A percentile compares a stretch with the other conserved stretches of the same genome.
phyloP scores from a whole-genome alignment of 1,140 invertebrate genomes.

The Penaeus chinensis region DNA sequence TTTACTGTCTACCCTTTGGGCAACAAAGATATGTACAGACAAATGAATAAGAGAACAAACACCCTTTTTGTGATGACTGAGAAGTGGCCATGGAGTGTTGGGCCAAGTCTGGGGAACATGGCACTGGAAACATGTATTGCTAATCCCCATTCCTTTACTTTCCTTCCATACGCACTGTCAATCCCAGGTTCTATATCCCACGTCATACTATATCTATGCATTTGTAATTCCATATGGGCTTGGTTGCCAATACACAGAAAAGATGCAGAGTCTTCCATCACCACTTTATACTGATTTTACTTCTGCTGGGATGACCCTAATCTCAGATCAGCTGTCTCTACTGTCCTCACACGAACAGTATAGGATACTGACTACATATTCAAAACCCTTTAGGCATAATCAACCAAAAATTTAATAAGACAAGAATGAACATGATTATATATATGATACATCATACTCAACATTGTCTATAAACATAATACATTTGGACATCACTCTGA shows the following conservation, averaged over 20 bases:
- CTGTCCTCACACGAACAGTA: constrained; percentile 30
- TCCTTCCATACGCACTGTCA: too few relatives aligned
- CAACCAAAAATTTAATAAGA: constrained; percentile 42
- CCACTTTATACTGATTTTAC: constrained; percentile 3
- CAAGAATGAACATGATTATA: constrained; percentile 47
- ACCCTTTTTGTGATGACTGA: constrained; percentile 26
- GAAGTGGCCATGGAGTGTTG: too few relatives aligned
- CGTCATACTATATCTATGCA: too few relatives aligned
- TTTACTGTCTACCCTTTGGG: constrained; percentile 61
- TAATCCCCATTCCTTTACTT: too few relatives aligned
- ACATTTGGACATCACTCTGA: constrained; percentile 16
- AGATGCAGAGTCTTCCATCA: constrained; percentile 3
- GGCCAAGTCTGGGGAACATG: too few relatives aligned
- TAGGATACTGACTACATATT: background rate
- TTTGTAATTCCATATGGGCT: too few relatives aligned
- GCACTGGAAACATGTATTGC: too few relatives aligned
- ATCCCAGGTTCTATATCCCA: too few relatives aligned
- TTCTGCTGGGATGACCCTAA: constrained; percentile 24
- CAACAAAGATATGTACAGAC: constrained; percentile 64
- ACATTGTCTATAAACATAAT: constrained; percentile 35
- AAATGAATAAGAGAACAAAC: constrained; percentile 57
- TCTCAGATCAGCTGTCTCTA: constrained; percentile 21
- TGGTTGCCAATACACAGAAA: too few relatives aligned
- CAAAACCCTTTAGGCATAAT: constrained; percentile 31
- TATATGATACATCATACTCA: constrained; percentile 41